Evolutionary conservation across 2,888 invertebrate species (phyloP).

Genomic region (Drosophila demipolita): DNA sequence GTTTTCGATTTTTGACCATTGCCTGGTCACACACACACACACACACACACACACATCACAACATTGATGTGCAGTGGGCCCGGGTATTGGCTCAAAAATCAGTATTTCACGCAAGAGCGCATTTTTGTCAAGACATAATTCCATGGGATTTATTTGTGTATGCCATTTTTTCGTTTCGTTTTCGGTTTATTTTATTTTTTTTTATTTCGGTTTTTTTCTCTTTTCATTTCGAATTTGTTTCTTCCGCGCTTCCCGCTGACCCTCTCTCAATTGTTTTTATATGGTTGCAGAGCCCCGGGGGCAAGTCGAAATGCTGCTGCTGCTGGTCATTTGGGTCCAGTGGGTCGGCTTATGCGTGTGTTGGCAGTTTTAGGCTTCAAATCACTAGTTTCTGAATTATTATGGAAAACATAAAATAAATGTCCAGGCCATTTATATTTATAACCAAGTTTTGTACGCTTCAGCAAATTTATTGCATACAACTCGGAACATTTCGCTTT

Average conservation of each 20-base stretch:
- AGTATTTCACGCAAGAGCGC: conserved; percentile 80
- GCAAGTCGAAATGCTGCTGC: conserved; percentile 15
- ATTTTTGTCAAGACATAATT: conserved; percentile 81
- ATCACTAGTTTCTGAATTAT: conserved; percentile 78
- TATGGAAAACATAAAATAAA: conserved; percentile 78
- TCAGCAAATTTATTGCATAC: conserved; percentile 66
- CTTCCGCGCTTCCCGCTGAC: conserved; percentile 15
- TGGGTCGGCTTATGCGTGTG: conserved; percentile 68
- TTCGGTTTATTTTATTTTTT: conserved; percentile 7
- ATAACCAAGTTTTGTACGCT: conserved; percentile 71
- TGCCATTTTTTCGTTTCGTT: conserved; percentile 41
- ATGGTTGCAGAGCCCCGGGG: conserved; percentile 41
- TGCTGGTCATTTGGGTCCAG: conserved; percentile 37
- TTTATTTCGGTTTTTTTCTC: not conserved
- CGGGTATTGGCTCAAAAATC: conserved; percentile 58
- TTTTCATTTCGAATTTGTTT: conserved; percentile 51
- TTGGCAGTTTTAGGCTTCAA: conserved; percentile 70
- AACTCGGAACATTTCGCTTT: conserved; percentile 35
- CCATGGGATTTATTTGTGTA: conserved; percentile 80
- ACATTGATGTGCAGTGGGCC: conserved; percentile 25
- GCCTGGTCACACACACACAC: conserved; percentile 40
- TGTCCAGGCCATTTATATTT: conserved; percentile 76
- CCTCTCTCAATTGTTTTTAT: conserved; percentile 59
- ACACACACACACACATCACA: conserved; percentile 50
- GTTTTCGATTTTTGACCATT: conserved; percentile 76